Evolutionary conservation across 2,797 vertebrate genomes (phyloP), one percentile per base, ranked within the genome.

Genomic region (Peromyscus attwateri): DNA sequence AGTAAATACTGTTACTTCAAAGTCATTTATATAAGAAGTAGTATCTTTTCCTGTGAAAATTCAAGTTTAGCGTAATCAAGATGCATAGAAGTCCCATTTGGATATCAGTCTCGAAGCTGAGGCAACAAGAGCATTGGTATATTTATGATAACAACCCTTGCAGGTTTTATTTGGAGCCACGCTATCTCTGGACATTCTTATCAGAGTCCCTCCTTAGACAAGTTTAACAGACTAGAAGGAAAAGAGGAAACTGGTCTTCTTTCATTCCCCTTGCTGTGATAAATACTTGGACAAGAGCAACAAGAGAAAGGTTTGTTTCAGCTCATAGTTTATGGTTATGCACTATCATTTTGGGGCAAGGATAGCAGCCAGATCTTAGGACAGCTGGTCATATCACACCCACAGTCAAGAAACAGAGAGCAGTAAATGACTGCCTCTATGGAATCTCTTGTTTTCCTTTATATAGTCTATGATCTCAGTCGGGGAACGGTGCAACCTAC

Each of bases 131-230:
- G 3, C 21, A n/a, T 34, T 14, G 23, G 23, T 46, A 29, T 57
- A 46, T 19, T 55, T 84, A 66, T 87, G 87, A 75, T 43, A 92
- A 79, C 3, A 91, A 19, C n/a, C 19, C 88, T 96, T 95, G 84
- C 29, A 81, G 0, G 17, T 71, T 49, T 76, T 68, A 4, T 95
- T 94, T 97, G 87, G 31, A 95, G 85, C n/a, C 6, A 10, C 34
- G 57, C 79, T 94, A 80, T 95, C 1, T 87, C 96, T 98, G 77
- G 70, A 88, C 93, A 81, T 64, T 97, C 55, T 96, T 91, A 95
- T 25, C 79, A 80, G 10, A 17, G 92, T 96, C 71, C 21, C 31
- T 89, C 85, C 43, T 82, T 64, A 64, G 97, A 93, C 60, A 95
- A n/a, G 52, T 81, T 97, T 94, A 96, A 93, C 88, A 97, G 34